Percentiles rank a stretch among this genome's conserved stretches.
Evolutionary conservation across 2,888 invertebrate genomes (phyloP).

Genomic region (Drosophila sordidula): DNA sequence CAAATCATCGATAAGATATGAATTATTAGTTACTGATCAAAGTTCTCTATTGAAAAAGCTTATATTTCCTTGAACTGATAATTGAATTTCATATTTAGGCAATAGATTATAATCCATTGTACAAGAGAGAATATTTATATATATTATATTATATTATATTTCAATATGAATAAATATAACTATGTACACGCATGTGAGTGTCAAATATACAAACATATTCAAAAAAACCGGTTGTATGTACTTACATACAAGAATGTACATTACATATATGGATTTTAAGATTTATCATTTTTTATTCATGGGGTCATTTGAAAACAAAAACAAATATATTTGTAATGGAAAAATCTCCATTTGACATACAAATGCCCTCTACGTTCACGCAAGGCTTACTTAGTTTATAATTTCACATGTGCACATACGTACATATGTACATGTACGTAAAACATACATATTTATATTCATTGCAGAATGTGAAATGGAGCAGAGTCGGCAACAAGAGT

Average conservation of each 20-base stretch:
- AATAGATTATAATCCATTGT: slow-evolving; percentile 15
- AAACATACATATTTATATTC: slow-evolving; percentile 6
- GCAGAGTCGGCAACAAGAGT: not conserved
- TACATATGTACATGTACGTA: slow-evolving; percentile 2
- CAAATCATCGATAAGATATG: slow-evolving; percentile 41
- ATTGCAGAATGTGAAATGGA: slow-evolving; percentile 4
- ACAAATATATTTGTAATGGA: not conserved
- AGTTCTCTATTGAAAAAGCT: slow-evolving; percentile 19
- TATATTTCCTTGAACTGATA: not conserved
- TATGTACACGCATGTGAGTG: not conserved
- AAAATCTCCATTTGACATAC: slow-evolving; percentile 65
- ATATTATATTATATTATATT: not conserved
- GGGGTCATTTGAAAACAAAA: not conserved
- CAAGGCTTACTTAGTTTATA: slow-evolving; percentile 6
- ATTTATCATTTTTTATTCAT: no score
- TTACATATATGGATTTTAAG: no score
- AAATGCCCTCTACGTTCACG: slow-evolving; percentile 63
- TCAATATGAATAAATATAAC: not conserved
- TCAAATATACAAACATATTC: no score
- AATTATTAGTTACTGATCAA: slow-evolving; percentile 12
- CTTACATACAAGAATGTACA: no score
- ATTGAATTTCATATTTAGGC: slow-evolving; percentile 1
- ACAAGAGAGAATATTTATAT: slow-evolving; percentile 2
- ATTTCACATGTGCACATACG: slow-evolving; percentile 4
- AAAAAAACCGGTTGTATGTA: no score